A percentile compares a stretch with the other conserved stretches of the same genome.
These are phyloP conservation scores for Camponotus vicinus DNA, from an alignment of 1,140 invertebrate species.

Conservation along the genomic window DNA sequence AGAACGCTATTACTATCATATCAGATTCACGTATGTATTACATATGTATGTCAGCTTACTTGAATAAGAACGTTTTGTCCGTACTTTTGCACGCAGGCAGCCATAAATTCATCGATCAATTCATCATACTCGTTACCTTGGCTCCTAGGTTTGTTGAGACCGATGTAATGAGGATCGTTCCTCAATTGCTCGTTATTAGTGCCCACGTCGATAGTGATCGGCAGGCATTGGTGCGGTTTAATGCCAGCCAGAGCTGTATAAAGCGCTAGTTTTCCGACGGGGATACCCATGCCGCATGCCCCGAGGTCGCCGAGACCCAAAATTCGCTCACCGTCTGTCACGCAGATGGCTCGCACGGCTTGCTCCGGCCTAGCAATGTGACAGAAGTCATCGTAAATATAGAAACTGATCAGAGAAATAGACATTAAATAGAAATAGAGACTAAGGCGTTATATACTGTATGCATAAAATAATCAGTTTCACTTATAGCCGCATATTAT, in stretches of 20 bases:
- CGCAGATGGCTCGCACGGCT: constrained; percentile 96
- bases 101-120: constrained; percentile 99
- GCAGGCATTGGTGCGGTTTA: constrained; percentile 96
- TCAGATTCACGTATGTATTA: neutral
- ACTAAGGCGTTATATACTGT: neutral
- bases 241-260: constrained; percentile 98
- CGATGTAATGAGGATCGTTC: constrained; percentile 98
- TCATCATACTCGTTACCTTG: constrained; percentile 96
- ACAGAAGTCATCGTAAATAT: neutral
- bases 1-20: neutral
- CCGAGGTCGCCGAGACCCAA: constrained; percentile 97
- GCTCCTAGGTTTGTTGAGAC: constrained; percentile 94
- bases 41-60: constrained; percentile 80
- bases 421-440: neutral
- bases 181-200: constrained; percentile 96
- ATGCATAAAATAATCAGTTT: neutral
- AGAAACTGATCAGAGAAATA: too few species aligned
- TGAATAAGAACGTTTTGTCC: constrained; percentile 95
- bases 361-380: constrained; percentile 93
- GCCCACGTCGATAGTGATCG: constrained; percentile 97
- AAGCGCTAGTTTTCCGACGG: constrained; percentile 96
- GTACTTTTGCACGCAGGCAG: constrained; percentile 96
- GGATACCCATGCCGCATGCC: constrained; percentile 98
- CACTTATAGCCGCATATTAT: neutral
- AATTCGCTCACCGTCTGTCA: constrained; percentile 98